Evolutionary conservation across 2,888 invertebrate species (phyloP).

Genomic region (Notodromas monacha): DNA sequence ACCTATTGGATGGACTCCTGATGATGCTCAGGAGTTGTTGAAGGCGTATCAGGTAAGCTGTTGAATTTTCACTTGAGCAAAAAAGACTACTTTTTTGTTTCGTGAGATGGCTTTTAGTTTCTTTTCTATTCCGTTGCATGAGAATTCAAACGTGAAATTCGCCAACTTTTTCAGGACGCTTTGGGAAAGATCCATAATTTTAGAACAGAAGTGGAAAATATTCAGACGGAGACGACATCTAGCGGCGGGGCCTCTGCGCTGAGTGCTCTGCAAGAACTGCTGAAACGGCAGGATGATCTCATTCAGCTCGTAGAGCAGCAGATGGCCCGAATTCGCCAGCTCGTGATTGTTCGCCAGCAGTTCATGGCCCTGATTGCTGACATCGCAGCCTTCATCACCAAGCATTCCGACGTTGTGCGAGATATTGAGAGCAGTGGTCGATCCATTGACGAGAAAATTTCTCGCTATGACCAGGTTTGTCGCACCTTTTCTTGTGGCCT

Average conservation of each 20-base stretch:
- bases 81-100: conserved; percentile 5
- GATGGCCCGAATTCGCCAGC: conserved; percentile 29
- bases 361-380: conserved; percentile 55
- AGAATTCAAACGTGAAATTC: background rate
- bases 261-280: conserved; percentile 27
- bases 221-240: conserved; percentile 21
- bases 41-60: conserved; percentile 14
- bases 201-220: conserved; percentile 20
- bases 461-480: conserved; percentile 37
- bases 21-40: conserved; percentile 50
- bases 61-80: background rate
- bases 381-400: conserved; percentile 51
- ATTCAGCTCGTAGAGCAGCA: conserved; percentile 55
- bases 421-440: conserved; percentile 54
- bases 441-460: conserved; percentile 51
- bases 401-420: conserved; percentile 47
- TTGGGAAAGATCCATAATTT: conserved; percentile 13
- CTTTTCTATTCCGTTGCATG: too few species aligned
- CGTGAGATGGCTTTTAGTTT: conserved; percentile 1
- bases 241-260: background rate
- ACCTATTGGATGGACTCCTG: conserved; percentile 52
- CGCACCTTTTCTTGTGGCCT: background rate
- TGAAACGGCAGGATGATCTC: conserved; percentile 50
- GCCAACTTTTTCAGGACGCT: conserved; percentile 9
- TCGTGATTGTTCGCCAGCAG: conserved; percentile 48